These are phyloP conservation scores for Notothenia coriiceps DNA, from an alignment of 2,113 vertebrate genomes.

Conservation along the genomic window DNA sequence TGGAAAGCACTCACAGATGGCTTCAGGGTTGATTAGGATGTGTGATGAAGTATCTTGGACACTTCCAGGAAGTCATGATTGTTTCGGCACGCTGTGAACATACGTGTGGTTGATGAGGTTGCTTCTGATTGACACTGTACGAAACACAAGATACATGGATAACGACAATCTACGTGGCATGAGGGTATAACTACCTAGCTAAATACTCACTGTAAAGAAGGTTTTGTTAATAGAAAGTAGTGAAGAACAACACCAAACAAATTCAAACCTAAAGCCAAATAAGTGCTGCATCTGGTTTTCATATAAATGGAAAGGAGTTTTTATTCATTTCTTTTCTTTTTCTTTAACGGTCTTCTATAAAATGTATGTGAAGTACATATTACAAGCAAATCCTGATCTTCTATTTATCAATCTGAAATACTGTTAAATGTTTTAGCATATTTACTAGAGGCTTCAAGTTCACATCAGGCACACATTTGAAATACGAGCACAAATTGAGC, in stretches of 20 bases:
- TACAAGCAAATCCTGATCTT: slow-evolving; percentile 12
- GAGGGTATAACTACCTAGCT: neutral
- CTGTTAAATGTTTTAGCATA: neutral
- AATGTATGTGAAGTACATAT: neutral
- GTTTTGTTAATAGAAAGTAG: neutral
- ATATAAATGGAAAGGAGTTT: neutral
- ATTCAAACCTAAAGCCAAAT: neutral
- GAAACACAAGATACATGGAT: slow-evolving; percentile 1
- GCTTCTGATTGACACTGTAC: slow-evolving; percentile 18
- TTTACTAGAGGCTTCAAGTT: neutral
- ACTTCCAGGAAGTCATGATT: slow-evolving; percentile 34
- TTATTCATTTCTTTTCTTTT: neutral
- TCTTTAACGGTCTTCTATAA: neutral
- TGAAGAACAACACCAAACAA: too few species aligned
- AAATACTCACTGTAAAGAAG: neutral
- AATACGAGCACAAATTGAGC: neutral
- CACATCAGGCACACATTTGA: neutral
- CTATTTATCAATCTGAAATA: neutral
- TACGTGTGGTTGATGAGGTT: neutral
- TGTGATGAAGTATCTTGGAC: slow-evolving; percentile 26
- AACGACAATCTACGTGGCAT: neutral
- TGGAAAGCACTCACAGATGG: slow-evolving; percentile 9
- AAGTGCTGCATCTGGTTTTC: neutral
- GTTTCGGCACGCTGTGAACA: slow-evolving; percentile 29
- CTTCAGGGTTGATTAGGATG: slow-evolving; percentile 40